Conservation (phyloP, 1,140 invertebrate genomes). For the Neocloeon triangulifer region DNA sequence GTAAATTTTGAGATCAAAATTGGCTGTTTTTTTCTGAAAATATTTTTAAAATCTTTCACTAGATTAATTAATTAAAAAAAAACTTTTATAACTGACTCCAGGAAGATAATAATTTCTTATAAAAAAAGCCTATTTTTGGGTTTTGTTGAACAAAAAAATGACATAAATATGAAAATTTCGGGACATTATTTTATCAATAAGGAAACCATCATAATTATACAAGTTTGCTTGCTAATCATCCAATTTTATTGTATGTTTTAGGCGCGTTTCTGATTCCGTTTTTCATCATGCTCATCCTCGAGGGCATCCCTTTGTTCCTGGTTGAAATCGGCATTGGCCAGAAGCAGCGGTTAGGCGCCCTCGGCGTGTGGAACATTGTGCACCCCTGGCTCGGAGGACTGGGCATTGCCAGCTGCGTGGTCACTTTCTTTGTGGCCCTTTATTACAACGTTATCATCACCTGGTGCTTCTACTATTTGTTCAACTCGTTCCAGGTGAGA, state of each 20-base stretch:
- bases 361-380: slow-evolving; percentile 86
- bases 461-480: slow-evolving; percentile 92
- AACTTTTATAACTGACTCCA: no score
- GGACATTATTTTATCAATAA: no score
- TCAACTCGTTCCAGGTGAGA: slow-evolving; percentile 65
- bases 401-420: slow-evolving; percentile 72
- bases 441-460: slow-evolving; percentile 98
- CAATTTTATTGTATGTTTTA: slow-evolving; percentile 21
- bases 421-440: slow-evolving; percentile 75
- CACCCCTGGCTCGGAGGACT: slow-evolving; percentile 81
- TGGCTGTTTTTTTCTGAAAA: no score
- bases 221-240: no score
- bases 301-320: slow-evolving; percentile 81
- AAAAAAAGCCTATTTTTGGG: no score
- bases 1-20: no score
- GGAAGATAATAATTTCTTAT: no score
- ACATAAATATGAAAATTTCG: no score
- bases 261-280: slow-evolving; percentile 96
- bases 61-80: no score
- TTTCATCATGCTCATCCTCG: slow-evolving; percentile 75
- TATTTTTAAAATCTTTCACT: no score
- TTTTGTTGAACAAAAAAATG: no score
- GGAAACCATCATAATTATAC: no score
- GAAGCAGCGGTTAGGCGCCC: slow-evolving; percentile 62
- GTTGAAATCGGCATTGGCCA: slow-evolving; percentile 88